Base-by-base conservation (phyloP, 2,797 vertebrate species). In the Vultur gryphus region DNA sequence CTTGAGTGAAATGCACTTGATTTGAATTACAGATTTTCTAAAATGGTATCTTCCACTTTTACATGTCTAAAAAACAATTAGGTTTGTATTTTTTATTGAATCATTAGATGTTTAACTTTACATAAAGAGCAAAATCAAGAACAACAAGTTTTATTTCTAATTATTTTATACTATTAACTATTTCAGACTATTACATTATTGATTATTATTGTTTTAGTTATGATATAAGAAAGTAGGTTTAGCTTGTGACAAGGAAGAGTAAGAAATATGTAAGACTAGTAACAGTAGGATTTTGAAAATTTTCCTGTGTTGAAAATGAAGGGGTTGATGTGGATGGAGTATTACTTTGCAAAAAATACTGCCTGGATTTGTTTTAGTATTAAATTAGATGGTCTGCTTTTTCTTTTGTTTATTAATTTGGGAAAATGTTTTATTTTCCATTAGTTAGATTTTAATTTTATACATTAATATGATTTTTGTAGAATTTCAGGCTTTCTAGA, bases 401-500 rank as follows among this genome's bases (percentile, higher is more conserved):
- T 87, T 49, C 10, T 61, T 86, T 49, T 76, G 4, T 67, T 41
- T n/a, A 43, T 55, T 65, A 6, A 16, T 62, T 82, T 69, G 17
- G 26, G n/a, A 69, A 92, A 71, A 59, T 37, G 1, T 72, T 95
- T 66, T 13, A 28, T 84, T 95, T 93, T 77, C 46, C 13, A 41
- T 31, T 57, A 65, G 6, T 79, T 89, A 28, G 6, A 23, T 71
- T 86, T 54, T 61, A 29, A 46, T 94, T 29, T 43, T 29, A 67
- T 29, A 18, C 13, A 44, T 57, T 70, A 24, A 92, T 89, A 84
- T 76, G 8, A 44, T 95, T 95, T 93, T 95, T 90, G 6, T 95
- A 99, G 99, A 96, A 98, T 99, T 85, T 76, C 95, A 86, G 97
- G 98, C 29, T 99, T 99, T 96, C 97, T 98, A 48, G 98, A 99